Evolutionary conservation across 2,797 vertebrate genomes (phyloP), one percentile per base, ranked within the genome.

Genomic region (Ara ararauna): DNA sequence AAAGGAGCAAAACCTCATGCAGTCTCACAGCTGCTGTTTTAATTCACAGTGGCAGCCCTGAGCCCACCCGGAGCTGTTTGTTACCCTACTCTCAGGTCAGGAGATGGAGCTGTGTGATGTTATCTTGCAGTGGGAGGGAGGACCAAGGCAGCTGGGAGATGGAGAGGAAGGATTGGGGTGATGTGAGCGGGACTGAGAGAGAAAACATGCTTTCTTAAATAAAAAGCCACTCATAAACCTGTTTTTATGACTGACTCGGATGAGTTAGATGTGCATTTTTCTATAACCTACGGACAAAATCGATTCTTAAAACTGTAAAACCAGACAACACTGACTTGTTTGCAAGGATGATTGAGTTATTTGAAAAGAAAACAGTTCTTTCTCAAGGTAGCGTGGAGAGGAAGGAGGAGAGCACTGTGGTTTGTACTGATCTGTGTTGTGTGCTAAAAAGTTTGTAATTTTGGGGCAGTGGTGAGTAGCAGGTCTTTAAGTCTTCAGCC

Each of bases 351-450:
- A 32, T 44, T 27, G 64, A 73, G 20, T 62, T 65, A 30, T 20
- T 75, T 47, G 60, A 67, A 77, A 60, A 71, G 19, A 51, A 68
- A 53, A 29, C 9, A 5, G 15, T 79, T 84, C 56, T 85, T 84
- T 40, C 64, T 73, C 4, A 9, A 66, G 77, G 32, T 67, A 21
- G 22, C 2, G 0, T 15, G 73, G 32, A 68, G 40, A 30, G 42
- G 60, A 74, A 18, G 62, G 40, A 61, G 40, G 12, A 65, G 16
- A 45, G 6, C 44, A 0, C n/a, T 0, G 0, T 3, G 61, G 10
- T 23, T 45, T 67, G 32, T 54, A 3, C 64, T n/a, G 36, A 23
- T 87, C 24, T 78, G 76, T 36, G 40, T 11, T 32, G 32, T 23
- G 10, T 1, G 6, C 56, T 47, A 5, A 50, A 12, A 78, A 23